These are phyloP conservation scores for Brachionus calyciflorus DNA, from an alignment of 1,140 invertebrate genomes.

Conservation along the genomic window DNA sequence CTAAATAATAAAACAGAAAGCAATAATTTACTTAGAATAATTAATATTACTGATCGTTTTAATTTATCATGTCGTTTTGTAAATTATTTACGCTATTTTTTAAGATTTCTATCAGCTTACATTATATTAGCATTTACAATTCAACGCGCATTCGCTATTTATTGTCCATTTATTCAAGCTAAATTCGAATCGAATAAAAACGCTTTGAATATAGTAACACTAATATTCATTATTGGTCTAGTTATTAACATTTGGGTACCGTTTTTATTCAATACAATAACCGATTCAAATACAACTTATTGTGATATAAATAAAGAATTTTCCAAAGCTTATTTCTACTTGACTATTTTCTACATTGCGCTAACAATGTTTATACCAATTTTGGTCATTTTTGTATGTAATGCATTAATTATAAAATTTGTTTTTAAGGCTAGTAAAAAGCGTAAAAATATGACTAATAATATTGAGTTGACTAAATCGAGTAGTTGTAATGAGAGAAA, in stretches of 20 bases:
- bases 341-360: conserved; percentile 29
- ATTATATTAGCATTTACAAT: conserved; percentile 38
- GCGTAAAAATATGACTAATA: neutral
- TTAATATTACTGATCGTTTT: conserved; percentile 25
- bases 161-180: conserved; percentile 14
- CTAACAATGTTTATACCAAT: conserved; percentile 41
- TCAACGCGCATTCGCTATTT: conserved; percentile 28
- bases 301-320: conserved; percentile 39
- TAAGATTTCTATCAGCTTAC: conserved; percentile 40
- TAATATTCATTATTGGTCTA: neutral
- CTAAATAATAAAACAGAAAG: neutral
- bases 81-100: conserved; percentile 39
- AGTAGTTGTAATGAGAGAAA: neutral
- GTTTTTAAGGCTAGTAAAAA: neutral
- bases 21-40: neutral
- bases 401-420: conserved; percentile 4
- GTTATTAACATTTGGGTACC: conserved; percentile 34
- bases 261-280: conserved; percentile 31
- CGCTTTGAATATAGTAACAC: neutral
- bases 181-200: conserved; percentile 39
- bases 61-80: conserved; percentile 5
- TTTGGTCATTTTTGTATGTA: conserved; percentile 23
- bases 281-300: neutral
- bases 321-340: conserved; percentile 10
- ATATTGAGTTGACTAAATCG: neutral